Conservation (phyloP, 2,888 invertebrate species). For the Platynereis dumerilii region DNA sequence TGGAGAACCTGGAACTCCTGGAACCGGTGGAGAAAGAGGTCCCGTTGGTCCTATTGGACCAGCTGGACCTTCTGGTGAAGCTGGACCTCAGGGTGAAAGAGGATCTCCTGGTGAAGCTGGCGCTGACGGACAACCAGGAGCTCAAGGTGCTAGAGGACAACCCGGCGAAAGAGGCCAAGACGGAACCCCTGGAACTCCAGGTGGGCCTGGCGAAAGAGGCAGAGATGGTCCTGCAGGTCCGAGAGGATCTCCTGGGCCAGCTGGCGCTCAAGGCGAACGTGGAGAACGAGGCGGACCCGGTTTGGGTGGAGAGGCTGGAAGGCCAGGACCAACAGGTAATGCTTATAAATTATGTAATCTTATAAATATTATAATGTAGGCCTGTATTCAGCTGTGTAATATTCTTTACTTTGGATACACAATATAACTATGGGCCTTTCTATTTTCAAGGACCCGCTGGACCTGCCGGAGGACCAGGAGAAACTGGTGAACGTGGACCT, state of each 20-base stretch:
- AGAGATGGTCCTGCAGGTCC: constrained; percentile 6
- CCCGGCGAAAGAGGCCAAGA: constrained; percentile 65
- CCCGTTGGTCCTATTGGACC: constrained; percentile 26
- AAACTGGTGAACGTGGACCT: not conserved
- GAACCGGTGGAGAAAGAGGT: constrained; percentile 11
- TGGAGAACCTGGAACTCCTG: constrained; percentile 23
- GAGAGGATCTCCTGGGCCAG: constrained; percentile 11
- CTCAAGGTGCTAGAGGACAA: constrained; percentile 41
- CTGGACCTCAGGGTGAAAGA: constrained; percentile 27
- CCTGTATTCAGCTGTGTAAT: no score
- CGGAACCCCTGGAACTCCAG: constrained; percentile 32
- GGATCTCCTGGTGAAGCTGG: constrained; percentile 30
- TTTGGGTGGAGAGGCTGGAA: constrained; percentile 16
- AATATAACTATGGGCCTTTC: no score
- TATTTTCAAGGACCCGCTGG: not conserved
- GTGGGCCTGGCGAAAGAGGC: constrained; percentile 19
- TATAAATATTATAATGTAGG: no score
- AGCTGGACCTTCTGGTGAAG: constrained; percentile 26
- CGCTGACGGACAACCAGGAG: constrained; percentile 20
- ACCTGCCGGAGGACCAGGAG: constrained; percentile 19
- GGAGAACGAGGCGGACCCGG: constrained; percentile 11
- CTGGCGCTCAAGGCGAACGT: constrained; percentile 10
- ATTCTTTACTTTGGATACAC: no score
- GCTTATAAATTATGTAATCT: no score
- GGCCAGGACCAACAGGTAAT: constrained; percentile 14